Base-by-base conservation (phyloP, 2,888 invertebrate genomes). In the Phragmatobia fuliginosa region DNA sequence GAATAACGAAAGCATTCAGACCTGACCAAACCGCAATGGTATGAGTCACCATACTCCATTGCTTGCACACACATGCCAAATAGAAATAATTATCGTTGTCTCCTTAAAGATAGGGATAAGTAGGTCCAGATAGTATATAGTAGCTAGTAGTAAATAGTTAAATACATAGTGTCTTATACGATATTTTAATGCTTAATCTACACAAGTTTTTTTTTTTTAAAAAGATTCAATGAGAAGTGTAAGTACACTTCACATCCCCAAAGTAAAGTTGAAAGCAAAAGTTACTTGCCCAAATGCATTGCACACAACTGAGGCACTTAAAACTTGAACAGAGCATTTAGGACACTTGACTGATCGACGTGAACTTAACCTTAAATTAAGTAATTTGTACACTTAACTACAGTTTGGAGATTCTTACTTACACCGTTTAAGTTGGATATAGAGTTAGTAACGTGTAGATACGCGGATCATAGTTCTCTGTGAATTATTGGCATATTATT, bases 381-480 rank as follows among this genome's bases (percentile, higher is more conserved):
- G 94, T 94, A 94, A 94, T 94, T 94, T 94, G 94, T 94, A 92
- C 92, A 94, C 94, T 94, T 94, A 94, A 94, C 92, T 94, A 94
- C 94, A 94, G 93, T 94, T 94, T 90, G 92, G 91, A 91, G 93
- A 93, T 93, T 92, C 92, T 93, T 92, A 91, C 91, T 90, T 85
- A 87, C 86, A 83, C 87, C 87, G 88, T 87, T 91, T 87, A 84
- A 91, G 90, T 89, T 90, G 78, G 45, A 65, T 62, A 62, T 80
- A 90, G 92, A 88, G 77, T 71, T 91, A 33, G 0, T 36, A 83
- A 85, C 16, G 18, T 58, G 32, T 83, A 90, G 90, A 56, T 31
- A 71, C 25, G 56, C 14, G 6, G n/a, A 18, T 68, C 14, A 67
- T 59, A 32, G 38, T 58, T 66, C 16, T 36, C 2, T 36, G 16